These are phyloP conservation scores for Xanthia togata DNA, from an alignment of 2,888 invertebrate genomes.

Conservation along the genomic window DNA sequence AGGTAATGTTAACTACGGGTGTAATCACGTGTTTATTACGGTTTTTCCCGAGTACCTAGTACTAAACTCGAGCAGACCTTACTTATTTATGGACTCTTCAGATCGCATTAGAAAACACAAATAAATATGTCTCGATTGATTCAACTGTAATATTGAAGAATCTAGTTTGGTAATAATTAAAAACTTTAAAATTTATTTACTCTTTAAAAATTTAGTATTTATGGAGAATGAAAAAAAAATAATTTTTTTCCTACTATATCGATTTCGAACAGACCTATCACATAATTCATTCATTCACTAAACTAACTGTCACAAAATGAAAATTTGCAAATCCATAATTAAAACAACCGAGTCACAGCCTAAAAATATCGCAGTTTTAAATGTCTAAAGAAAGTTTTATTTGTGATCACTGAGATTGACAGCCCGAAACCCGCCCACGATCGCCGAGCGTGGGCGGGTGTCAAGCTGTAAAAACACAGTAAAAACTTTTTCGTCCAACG, in stretches of 20 bases:
- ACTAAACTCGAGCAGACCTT: neutral
- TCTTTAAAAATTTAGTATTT: no score
- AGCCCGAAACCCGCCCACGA: neutral
- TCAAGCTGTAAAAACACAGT: neutral
- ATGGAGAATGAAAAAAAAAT: no score
- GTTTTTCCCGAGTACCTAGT: neutral
- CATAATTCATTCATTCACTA: no score
- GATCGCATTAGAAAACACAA: neutral
- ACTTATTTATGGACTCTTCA: neutral
- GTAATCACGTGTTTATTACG: neutral
- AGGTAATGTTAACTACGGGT: neutral
- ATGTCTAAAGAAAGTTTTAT: neutral
- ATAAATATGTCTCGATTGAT: neutral
- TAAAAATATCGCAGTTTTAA: slow-evolving; percentile 7
- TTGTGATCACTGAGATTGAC: neutral
- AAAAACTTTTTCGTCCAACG: neutral
- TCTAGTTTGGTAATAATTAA: no score
- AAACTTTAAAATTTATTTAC: neutral
- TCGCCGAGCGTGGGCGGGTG: neutral
- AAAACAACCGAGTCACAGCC: neutral
- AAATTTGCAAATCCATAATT: slow-evolving; percentile 15
- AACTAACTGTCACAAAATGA: neutral
- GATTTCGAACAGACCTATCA: no score
- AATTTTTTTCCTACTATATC: no score
- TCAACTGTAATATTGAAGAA: neutral